Percentiles rank a stretch among this genome's conserved stretches.
Conservation (phyloP, 2,888 invertebrate species). For the Dolichomitus sp. region DNA sequence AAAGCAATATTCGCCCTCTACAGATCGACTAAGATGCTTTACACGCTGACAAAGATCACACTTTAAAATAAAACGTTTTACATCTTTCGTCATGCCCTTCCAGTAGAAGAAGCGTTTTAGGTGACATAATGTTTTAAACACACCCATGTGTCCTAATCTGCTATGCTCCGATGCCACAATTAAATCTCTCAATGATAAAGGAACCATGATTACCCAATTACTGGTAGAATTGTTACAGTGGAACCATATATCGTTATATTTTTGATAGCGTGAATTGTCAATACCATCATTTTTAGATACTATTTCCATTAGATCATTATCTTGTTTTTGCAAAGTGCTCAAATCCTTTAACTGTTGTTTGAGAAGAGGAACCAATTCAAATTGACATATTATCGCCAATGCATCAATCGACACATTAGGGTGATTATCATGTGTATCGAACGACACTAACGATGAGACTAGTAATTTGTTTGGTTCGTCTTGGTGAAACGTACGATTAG, state of each 20-base stretch:
- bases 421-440: slow-evolving; percentile 1
- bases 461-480: slow-evolving; percentile 23
- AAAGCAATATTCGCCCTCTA: slow-evolving; percentile 50
- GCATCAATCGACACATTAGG: background rate
- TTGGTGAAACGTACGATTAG: slow-evolving; percentile 3
- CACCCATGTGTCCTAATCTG: slow-evolving; percentile 31
- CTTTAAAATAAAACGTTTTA: background rate
- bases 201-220: slow-evolving; percentile 37
- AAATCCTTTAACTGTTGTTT: slow-evolving; percentile 23
- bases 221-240: background rate
- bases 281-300: background rate
- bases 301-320: background rate
- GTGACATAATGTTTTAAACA: slow-evolving; percentile 34
- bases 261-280: slow-evolving; percentile 12
- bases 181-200: background rate
- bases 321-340: slow-evolving; percentile 4
- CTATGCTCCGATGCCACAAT: background rate
- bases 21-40: slow-evolving; percentile 36
- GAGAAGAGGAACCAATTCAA: background rate
- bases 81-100: background rate
- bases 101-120: slow-evolving; percentile 11
- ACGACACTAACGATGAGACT: background rate
- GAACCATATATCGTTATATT: slow-evolving; percentile 46
- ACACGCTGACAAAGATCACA: slow-evolving; percentile 60
- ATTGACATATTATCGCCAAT: slow-evolving; percentile 1